Percentiles rank a stretch among this genome's conserved stretches.
Conservation (phyloP, 2,888 invertebrate species). For the Stratiomys singularior region DNA sequence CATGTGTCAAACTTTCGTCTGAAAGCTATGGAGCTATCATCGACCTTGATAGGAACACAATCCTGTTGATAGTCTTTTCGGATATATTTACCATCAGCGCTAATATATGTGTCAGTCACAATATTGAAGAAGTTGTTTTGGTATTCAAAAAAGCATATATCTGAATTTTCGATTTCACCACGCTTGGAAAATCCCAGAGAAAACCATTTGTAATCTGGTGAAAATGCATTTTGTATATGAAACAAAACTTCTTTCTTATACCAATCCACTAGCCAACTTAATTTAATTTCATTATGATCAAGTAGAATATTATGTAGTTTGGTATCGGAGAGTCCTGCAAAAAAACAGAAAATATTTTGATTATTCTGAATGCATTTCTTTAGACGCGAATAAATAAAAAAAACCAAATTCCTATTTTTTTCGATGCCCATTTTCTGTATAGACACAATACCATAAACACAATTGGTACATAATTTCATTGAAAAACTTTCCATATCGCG, state of each 20-base stretch:
- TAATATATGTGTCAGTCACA: slow-evolving; percentile 78
- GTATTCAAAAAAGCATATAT: slow-evolving; percentile 84
- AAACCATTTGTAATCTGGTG: slow-evolving; percentile 74
- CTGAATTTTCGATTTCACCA: slow-evolving; percentile 78
- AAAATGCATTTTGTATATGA: slow-evolving; percentile 65
- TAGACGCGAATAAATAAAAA: too few relatives aligned
- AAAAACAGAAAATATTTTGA: neutral
- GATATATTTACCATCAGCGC: slow-evolving; percentile 72
- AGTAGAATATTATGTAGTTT: slow-evolving; percentile 63
- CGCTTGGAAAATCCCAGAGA: slow-evolving; percentile 88
- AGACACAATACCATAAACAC: too few relatives aligned
- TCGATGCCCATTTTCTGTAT: too few relatives aligned
- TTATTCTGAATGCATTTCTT: too few relatives aligned
- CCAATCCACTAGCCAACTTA: slow-evolving; percentile 66
- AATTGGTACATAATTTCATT: too few relatives aligned
- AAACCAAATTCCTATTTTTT: too few relatives aligned
- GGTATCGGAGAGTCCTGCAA: slow-evolving; percentile 62
- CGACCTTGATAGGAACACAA: slow-evolving; percentile 70
- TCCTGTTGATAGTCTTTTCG: slow-evolving; percentile 78
- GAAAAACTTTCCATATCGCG: too few relatives aligned
- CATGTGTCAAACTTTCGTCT: slow-evolving; percentile 87
- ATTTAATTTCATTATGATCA: slow-evolving; percentile 64
- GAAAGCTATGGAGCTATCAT: slow-evolving; percentile 78
- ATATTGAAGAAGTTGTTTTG: slow-evolving; percentile 65
- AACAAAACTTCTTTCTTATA: slow-evolving; percentile 66